Evolutionary conservation across 2,888 invertebrate genomes (phyloP).

Genomic region (Micropterix aruncella): DNA sequence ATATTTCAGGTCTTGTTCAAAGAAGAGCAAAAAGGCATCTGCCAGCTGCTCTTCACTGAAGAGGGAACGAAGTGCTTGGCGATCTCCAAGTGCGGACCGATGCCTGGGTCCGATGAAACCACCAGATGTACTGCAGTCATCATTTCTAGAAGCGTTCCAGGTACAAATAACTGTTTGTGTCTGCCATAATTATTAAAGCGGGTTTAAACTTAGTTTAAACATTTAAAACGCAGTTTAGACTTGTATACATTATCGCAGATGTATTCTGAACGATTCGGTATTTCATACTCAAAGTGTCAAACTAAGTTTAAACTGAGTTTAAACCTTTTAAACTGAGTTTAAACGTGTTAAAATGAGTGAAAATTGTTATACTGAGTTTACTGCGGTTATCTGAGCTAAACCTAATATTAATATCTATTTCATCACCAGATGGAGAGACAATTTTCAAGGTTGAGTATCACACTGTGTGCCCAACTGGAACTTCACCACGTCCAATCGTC

Average conservation of each 20-base stretch:
- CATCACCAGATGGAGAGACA: conserved; percentile 50
- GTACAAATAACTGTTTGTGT: too few relatives aligned
- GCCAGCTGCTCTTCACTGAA: conserved; percentile 60
- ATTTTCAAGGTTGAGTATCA: conserved; percentile 75
- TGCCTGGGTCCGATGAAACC: conserved; percentile 48
- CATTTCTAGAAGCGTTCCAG: conserved; percentile 57
- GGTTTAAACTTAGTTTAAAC: too few relatives aligned
- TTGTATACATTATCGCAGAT: too few relatives aligned
- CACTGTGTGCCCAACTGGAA: conserved; percentile 53
- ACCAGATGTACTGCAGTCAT: conserved; percentile 50
- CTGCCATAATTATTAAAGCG: too few relatives aligned
- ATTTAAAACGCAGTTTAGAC: too few relatives aligned
- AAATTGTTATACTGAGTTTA: too few relatives aligned
- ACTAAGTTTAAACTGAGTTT: too few relatives aligned
- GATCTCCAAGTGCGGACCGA: conserved; percentile 46
- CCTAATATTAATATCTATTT: conserved; percentile 3
- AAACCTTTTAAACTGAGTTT: too few relatives aligned
- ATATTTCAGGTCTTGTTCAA: conserved; percentile 67
- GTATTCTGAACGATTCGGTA: too few relatives aligned
- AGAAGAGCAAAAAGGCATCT: conserved; percentile 69
- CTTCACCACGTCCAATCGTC: conserved; percentile 60
- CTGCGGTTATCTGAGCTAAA: background rate
- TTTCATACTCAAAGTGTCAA: too few relatives aligned
- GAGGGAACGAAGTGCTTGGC: conserved; percentile 61
- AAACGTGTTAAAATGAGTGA: too few relatives aligned